A percentile compares a stretch with the other conserved stretches of the same genome.
Evolutionary conservation across 2,113 vertebrate species (phyloP).

Genomic region (Gallinago undulata): DNA sequence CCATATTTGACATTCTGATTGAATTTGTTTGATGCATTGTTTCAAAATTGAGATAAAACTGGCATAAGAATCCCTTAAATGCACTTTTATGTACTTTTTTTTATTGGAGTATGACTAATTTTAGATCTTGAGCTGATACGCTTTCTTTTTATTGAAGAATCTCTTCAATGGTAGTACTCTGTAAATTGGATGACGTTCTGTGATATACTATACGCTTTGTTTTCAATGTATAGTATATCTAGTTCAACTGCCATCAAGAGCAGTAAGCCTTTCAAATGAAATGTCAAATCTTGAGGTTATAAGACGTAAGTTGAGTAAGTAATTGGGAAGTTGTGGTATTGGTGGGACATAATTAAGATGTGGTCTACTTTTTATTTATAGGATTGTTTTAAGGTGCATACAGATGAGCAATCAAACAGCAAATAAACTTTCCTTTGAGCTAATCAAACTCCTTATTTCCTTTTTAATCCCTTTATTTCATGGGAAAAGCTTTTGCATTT

Average conservation of each 20-base stretch:
- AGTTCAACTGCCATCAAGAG: conserved; percentile 53
- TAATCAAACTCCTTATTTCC: conserved; percentile 23
- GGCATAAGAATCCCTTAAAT: conserved; percentile 74
- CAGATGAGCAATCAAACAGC: conserved; percentile 38
- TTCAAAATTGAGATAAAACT: conserved; percentile 72
- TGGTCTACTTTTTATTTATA: conserved; percentile 59
- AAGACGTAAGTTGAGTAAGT: conserved; percentile 24
- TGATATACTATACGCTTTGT: not conserved
- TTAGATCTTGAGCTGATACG: conserved; percentile 71
- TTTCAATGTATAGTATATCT: not conserved
- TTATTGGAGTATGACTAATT: conserved; percentile 75
- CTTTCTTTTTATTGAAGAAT: conserved; percentile 63
- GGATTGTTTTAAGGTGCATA: conserved; percentile 59
- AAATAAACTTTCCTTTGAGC: conserved; percentile 59
- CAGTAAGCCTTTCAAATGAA: conserved; percentile 48
- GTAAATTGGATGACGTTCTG: conserved; percentile 33
- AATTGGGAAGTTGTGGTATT: conserved; percentile 53
- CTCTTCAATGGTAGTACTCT: conserved; percentile 59
- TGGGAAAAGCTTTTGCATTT: conserved; percentile 44
- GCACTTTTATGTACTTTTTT: conserved; percentile 81
- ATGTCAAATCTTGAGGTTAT: conserved; percentile 37
- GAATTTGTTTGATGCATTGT: conserved; percentile 71
- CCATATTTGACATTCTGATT: conserved; percentile 68
- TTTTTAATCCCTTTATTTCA: conserved; percentile 45
- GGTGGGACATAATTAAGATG: conserved; percentile 55